Conservation (phyloP, 1,140 invertebrate genomes). For the Zaprionus taronus region DNA sequence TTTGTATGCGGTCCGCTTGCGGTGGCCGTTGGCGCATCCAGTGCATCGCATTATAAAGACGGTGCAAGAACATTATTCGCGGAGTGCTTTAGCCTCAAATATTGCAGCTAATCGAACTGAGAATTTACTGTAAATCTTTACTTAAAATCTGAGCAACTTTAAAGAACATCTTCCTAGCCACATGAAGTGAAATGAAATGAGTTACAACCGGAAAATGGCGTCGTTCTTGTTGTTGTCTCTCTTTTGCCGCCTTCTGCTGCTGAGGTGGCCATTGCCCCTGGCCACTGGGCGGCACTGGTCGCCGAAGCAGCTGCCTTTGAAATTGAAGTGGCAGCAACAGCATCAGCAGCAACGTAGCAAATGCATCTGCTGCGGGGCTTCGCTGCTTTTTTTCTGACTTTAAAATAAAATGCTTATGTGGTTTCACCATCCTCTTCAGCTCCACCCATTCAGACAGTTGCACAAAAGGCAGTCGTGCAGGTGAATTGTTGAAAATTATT, state of each 20-base stretch:
- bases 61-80: slow-evolving; percentile 25
- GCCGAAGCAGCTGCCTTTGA: slow-evolving; percentile 58
- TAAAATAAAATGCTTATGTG: slow-evolving; percentile 63
- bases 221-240: slow-evolving; percentile 6
- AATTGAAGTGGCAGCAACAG: slow-evolving; percentile 71
- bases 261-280: slow-evolving; percentile 31
- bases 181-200: slow-evolving; percentile 31
- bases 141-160: slow-evolving; percentile 47
- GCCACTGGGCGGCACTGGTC: too few relatives aligned
- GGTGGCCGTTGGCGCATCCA: slow-evolving; percentile 14
- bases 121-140: slow-evolving; percentile 41
- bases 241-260: background rate
- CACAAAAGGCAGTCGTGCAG: slow-evolving; percentile 44
- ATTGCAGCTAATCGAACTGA: slow-evolving; percentile 54
- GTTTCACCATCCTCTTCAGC: background rate
- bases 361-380: slow-evolving; percentile 34
- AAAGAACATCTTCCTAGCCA: slow-evolving; percentile 48
- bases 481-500: slow-evolving; percentile 77
- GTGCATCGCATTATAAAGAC: slow-evolving; percentile 54
- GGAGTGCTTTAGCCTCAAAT: slow-evolving; percentile 33
- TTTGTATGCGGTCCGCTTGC: slow-evolving; percentile 54
- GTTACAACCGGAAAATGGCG: slow-evolving; percentile 24
- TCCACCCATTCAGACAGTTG: background rate
- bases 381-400: slow-evolving; percentile 42
- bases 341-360: slow-evolving; percentile 37